phyloP scores from a whole-genome alignment of 1,140 invertebrate genomes.

The Whitmania pigra region DNA sequence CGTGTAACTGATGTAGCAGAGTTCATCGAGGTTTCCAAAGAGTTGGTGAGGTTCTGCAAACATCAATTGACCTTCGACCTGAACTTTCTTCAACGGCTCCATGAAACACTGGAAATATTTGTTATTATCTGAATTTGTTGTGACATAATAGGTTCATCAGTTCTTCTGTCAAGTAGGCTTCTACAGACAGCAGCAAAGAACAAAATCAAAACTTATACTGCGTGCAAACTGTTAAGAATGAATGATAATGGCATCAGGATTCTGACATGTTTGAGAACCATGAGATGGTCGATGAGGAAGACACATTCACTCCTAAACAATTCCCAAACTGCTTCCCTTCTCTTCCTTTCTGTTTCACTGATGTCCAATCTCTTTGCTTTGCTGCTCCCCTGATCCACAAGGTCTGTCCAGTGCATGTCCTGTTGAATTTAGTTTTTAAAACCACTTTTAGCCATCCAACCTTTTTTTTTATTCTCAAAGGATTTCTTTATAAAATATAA shows the following conservation, averaged over 20 bases:
- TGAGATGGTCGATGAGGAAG: conserved; percentile 56
- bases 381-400: conserved; percentile 39
- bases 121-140: not conserved
- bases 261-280: conserved; percentile 59
- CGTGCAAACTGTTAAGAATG: too few species aligned
- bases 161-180: not conserved
- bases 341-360: conserved; percentile 41
- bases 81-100: conserved; percentile 58
- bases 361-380: conserved; percentile 27
- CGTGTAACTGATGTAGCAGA: conserved; percentile 50
- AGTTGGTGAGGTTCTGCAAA: conserved; percentile 56
- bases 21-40: conserved; percentile 58
- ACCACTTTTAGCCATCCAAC: too few species aligned
- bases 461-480: not conserved
- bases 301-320: conserved; percentile 57
- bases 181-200: too few species aligned
- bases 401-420: conserved; percentile 44
- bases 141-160: not conserved
- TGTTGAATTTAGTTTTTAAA: conserved; percentile 27
- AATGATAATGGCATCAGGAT: not conserved
- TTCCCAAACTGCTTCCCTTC: conserved; percentile 56
- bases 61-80: conserved; percentile 58
- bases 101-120: conserved; percentile 51
- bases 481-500: not conserved
- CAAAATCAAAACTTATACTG: too few species aligned